Evolutionary conservation across 2,113 vertebrate genomes (phyloP).

Genomic region (Camelus bactrianus): DNA sequence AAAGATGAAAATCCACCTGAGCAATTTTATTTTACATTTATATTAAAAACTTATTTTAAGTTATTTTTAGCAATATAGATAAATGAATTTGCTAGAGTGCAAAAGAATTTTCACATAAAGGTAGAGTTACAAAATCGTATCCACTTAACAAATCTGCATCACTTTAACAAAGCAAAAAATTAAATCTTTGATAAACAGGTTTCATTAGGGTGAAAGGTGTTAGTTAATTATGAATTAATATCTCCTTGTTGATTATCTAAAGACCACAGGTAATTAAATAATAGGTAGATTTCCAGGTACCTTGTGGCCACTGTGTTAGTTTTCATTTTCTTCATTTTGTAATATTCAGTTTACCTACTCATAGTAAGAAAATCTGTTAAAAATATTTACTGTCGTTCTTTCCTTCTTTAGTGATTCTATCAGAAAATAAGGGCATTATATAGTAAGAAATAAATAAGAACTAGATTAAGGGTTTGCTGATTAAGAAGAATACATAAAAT

Average conservation of each 20-base stretch:
- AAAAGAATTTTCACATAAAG: background rate
- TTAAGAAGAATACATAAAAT: background rate
- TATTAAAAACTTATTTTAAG: background rate
- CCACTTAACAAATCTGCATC: background rate
- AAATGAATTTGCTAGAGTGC: background rate
- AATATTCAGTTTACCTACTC: background rate
- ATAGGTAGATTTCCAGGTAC: background rate
- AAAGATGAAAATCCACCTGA: background rate
- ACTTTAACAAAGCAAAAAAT: background rate
- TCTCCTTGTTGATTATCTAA: background rate
- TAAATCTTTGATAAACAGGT: background rate
- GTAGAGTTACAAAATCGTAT: background rate
- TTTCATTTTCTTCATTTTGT: conserved; percentile 37
- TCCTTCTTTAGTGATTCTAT: conserved; percentile 1
- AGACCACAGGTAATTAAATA: background rate
- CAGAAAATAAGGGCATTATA: background rate
- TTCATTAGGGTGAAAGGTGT: background rate
- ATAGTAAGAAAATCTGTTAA: conserved; percentile 28
- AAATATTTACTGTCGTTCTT: background rate
- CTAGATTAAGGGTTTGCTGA: background rate
- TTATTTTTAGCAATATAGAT: background rate
- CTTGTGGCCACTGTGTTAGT: background rate
- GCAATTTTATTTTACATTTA: background rate
- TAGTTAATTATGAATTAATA: conserved; percentile 21
- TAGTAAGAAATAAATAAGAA: conserved; percentile 41